Percentiles rank a stretch among this genome's conserved stretches.
These are phyloP conservation scores for Lindbergichthys nudifrons DNA, from an alignment of 2,797 vertebrate genomes.

Conservation along the genomic window DNA sequence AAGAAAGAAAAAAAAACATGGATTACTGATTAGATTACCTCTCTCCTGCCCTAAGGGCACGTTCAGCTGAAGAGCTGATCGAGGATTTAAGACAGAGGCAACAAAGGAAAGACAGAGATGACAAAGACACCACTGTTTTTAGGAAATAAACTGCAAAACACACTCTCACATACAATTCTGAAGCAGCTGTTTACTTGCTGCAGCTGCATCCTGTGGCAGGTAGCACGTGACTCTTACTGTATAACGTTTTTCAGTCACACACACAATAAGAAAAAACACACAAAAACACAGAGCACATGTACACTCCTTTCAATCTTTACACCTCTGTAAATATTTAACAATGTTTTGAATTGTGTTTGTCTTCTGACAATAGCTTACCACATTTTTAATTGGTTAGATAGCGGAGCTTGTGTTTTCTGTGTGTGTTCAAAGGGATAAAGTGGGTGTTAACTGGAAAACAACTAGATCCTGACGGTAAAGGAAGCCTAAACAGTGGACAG, in stretches of 20 bases:
- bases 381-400: constrained; percentile 43
- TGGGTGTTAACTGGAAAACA: constrained; percentile 44
- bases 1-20: constrained; percentile 17
- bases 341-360: constrained; percentile 22
- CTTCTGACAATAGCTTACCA: background rate
- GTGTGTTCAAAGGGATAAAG: constrained; percentile 48
- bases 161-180: constrained; percentile 22
- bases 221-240: constrained; percentile 51
- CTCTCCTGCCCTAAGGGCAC: constrained; percentile 42
- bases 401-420: constrained; percentile 24
- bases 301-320: constrained; percentile 25
- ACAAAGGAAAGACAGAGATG: constrained; percentile 44
- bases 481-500: constrained; percentile 55
- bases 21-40: constrained; percentile 71
- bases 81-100: constrained; percentile 53
- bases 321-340: constrained; percentile 4
- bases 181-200: constrained; percentile 61
- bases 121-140: constrained; percentile 57
- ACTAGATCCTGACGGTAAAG: constrained; percentile 53
- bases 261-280: constrained; percentile 24
- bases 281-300: constrained; percentile 35
- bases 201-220: constrained; percentile 81
- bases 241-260: constrained; percentile 28
- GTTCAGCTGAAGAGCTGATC: constrained; percentile 37
- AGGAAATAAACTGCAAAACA: constrained; percentile 45